Base-by-base conservation (phyloP, 2,888 invertebrate genomes). In the Steinernema scapterisci region DNA sequence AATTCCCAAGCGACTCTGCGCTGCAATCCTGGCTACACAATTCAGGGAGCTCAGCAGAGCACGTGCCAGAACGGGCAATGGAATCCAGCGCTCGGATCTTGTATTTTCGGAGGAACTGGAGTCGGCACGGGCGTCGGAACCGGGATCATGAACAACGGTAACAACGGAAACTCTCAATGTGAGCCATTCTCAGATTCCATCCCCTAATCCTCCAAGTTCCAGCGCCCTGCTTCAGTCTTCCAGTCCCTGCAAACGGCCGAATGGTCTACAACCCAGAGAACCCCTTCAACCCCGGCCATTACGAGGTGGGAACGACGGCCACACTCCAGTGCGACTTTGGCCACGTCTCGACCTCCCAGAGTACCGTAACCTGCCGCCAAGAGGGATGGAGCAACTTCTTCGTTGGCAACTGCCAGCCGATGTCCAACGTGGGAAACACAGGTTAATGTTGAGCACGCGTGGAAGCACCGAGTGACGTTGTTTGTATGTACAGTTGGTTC, bases 1-100 rank as follows among this genome's bases (percentile, higher is more conserved):
- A 82, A 79, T 21, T 80, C 83, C 2, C 77, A 79, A 3, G 84
- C 81, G 1, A 81, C 79, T 1, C 76, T 84, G 6, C 76, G 72
- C 43, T 83, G 84, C 76, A 73, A 78, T 56, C 71, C 79, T 13
- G 83, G 82, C 21, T 78, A 78, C 44, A 73, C 16, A 13, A 5
- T 13, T 5, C 48, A 48, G 13, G 48, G 48, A 16, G 19, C 48
- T 3, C 3, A 5, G 3, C 48, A 48, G 13, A 48, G n/a, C n/a
- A 48, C 48, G 13, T 48, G 48, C 13, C 48, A 48, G 48, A 48
- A 48, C 48, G 48, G 48, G 2, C 7, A 5, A 19, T 48, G 48
- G 48, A 48, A 3, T 7, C 48, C 48, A 3, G n/a, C 27, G 31
- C 27, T 63, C 16, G 63, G 63, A 27, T 31, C 31, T 11, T 63